A percentile compares a stretch with the other conserved stretches of the same genome.
phyloP scores from a whole-genome alignment of 2,113 vertebrate genomes.

The Penelope pileata region DNA sequence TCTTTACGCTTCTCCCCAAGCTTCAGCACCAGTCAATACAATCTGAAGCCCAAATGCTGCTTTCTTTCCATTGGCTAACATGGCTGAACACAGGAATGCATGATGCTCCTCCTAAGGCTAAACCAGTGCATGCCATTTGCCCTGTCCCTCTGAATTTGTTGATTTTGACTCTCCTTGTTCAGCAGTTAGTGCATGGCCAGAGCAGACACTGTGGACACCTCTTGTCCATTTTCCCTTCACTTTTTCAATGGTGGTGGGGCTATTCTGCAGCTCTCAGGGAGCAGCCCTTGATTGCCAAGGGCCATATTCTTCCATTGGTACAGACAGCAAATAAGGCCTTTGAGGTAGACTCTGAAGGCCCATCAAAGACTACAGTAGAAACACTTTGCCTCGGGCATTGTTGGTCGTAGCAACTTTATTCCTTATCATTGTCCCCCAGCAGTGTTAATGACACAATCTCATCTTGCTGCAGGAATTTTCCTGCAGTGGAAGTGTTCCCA shows the following conservation, averaged over 20 bases:
- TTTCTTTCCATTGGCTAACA: neutral
- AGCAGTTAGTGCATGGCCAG: neutral
- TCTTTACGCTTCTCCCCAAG: neutral
- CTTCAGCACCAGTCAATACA: neutral
- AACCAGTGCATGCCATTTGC: neutral
- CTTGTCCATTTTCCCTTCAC: neutral
- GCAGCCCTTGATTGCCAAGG: neutral
- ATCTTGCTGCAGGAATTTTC: neutral
- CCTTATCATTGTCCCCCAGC: neutral
- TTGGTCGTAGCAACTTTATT: neutral
- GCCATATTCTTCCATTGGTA: neutral
- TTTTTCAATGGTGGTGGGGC: neutral
- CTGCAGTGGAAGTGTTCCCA: neutral
- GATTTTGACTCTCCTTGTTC: neutral
- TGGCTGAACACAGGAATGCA: neutral
- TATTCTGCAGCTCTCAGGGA: fast-evolving
- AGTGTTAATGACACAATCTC: neutral
- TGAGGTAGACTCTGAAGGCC: neutral
- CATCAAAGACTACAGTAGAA: neutral
- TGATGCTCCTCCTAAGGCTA: neutral
- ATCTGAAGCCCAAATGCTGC: neutral
- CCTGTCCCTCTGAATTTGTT: neutral
- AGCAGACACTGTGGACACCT: neutral
- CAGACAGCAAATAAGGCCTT: neutral
- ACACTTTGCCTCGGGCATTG: neutral